phyloP scores from a whole-genome alignment of 2,888 invertebrate species.

The Ophion costatus region DNA sequence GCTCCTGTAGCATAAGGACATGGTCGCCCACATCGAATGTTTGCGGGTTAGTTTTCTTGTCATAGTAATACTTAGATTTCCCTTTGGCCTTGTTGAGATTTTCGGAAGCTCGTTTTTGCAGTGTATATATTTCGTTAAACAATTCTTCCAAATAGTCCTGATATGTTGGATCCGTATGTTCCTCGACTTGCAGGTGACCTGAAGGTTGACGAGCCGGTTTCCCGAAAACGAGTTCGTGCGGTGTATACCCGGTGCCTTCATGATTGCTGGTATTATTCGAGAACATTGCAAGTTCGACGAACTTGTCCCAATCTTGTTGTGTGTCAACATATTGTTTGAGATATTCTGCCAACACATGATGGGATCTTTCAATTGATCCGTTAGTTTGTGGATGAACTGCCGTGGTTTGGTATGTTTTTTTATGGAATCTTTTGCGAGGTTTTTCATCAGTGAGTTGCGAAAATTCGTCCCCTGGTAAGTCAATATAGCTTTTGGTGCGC shows the following conservation, averaged over 20 bases:
- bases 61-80: slow-evolving; percentile 55
- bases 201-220: neutral
- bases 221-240: neutral
- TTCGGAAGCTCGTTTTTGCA: neutral
- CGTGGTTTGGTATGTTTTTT: too few species aligned
- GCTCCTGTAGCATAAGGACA: slow-evolving; percentile 43
- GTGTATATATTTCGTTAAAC: neutral
- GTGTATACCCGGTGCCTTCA: too few species aligned
- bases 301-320: too few species aligned
- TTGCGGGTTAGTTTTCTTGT: slow-evolving; percentile 36
- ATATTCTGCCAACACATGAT: too few species aligned
- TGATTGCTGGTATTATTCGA: too few species aligned
- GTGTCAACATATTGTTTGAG: too few species aligned
- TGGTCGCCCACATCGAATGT: slow-evolving; percentile 27
- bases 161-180: neutral
- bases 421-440: too few species aligned
- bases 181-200: neutral
- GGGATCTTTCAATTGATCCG: too few species aligned
- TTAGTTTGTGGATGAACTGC: too few species aligned
- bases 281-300: too few species aligned
- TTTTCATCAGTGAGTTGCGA: neutral
- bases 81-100: slow-evolving; percentile 9
- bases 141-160: neutral
- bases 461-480: neutral
- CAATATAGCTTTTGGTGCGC: neutral